Evolutionary conservation across 2,113 vertebrate species (phyloP), one percentile per base, ranked within the genome.

Genomic region (Copsychus sechellarum): DNA sequence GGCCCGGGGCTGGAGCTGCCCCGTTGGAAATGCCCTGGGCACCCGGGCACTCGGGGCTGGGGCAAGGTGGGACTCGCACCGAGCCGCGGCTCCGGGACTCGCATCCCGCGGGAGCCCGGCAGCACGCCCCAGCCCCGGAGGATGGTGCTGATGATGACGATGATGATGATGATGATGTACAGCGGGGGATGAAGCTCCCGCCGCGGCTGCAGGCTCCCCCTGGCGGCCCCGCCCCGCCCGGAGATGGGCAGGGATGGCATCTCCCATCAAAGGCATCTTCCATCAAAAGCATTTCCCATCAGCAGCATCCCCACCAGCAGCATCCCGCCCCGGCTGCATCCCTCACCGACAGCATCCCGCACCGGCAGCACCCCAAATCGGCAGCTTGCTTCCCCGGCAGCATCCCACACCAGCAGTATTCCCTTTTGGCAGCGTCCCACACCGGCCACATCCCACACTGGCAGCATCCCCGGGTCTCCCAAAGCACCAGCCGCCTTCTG

Each of bases 301-400:
- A 1, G 7, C 53, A 18, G 36, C 36, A 5, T 4, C 10, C 43
- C 56, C 65, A 8, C 13, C 54, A 15, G 8, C 2, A 5, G 19
- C 36, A 33, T 38, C 57, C 36, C 50, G 3, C 54, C 14, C 2
- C 53, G 2, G 7, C 53, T 11, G 40, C 16, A 13, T 72, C 3
- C 26, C 48, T 13, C 48, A 50, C 48, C 26, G 15, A 17, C 26
- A 51, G 50, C 50, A 28, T 51, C 25, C 48, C 25, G 16, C 57
- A 12, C 0, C 3, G 1, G 0, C 48, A 1, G 24, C 50, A 17
- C 16, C 8, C 18, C 25, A 1, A 19, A 28, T 2, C 1, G 4
- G 7, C 23, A 8, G 40, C 38, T 5, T 31, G 10, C 26, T 20
- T 7, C 43, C 14, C 2, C 53, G 51, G 28, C 28, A 12, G 53